A percentile compares a stretch with the other conserved stretches of the same genome.
These are phyloP conservation scores for Drosophila macrospina DNA, from an alignment of 2,888 invertebrate genomes.

Conservation along the genomic window DNA sequence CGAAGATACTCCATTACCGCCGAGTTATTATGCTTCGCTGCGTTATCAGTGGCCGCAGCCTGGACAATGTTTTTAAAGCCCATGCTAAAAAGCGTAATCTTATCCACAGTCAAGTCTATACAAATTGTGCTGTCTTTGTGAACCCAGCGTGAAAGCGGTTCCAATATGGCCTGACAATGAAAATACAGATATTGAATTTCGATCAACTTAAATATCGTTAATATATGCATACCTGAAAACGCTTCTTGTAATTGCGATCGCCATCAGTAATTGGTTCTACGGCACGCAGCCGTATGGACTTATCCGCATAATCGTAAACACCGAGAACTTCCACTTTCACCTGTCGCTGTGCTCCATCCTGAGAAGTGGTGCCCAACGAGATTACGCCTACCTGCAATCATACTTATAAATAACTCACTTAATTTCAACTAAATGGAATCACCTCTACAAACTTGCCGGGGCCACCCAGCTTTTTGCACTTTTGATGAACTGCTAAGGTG, in stretches of 20 bases:
- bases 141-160: conserved; percentile 92
- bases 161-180: conserved; percentile 89
- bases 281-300: conserved; percentile 91
- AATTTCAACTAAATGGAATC: neutral
- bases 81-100: conserved; percentile 90
- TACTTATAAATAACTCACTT: neutral
- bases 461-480: conserved; percentile 91
- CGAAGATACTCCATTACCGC: conserved; percentile 95
- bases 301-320: conserved; percentile 91
- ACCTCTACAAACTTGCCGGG: conserved; percentile 89
- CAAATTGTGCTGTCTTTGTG: conserved; percentile 91
- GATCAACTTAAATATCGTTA: neutral
- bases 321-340: conserved; percentile 96
- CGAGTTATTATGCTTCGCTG: conserved; percentile 88
- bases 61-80: conserved; percentile 92
- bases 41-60: conserved; percentile 85
- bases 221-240: conserved; percentile 86
- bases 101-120: conserved; percentile 94
- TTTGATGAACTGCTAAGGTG: conserved; percentile 92
- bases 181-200: neutral
- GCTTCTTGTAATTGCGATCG: conserved; percentile 91
- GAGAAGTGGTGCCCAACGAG: conserved; percentile 94
- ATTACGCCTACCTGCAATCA: conserved; percentile 89
- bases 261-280: conserved; percentile 93
- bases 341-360: conserved; percentile 90